These are phyloP conservation scores for Hydra vulgaris DNA, from an alignment of 30 jellyfish, hydroid and myxozoan genomes.

Conservation along the genomic window DNA sequence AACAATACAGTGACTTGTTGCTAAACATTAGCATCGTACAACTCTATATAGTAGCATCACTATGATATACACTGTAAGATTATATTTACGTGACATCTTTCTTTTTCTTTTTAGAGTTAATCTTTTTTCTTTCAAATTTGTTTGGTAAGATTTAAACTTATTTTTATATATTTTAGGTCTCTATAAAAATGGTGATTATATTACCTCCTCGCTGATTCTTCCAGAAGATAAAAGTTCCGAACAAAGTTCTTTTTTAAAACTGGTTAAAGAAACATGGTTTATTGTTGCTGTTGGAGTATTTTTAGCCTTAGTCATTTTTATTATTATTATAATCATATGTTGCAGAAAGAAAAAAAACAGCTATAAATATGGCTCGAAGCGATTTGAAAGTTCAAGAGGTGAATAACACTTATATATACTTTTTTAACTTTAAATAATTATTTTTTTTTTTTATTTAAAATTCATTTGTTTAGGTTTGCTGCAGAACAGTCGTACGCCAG, in stretches of 20 bases:
- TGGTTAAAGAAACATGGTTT: slow-evolving; percentile 82
- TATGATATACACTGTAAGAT: too few relatives aligned
- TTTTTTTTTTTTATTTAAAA: not conserved
- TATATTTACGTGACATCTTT: too few relatives aligned
- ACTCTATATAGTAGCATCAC: too few relatives aligned
- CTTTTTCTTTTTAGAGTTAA: not conserved
- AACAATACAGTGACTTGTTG: too few relatives aligned
- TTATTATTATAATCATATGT: slow-evolving; percentile 47
- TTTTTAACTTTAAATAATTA: not conserved
- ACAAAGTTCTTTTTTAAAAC: slow-evolving; percentile 27
- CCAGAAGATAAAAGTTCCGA: slow-evolving; percentile 3
- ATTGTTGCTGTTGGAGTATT: slow-evolving; percentile 81
- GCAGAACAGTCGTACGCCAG: slow-evolving; percentile 47
- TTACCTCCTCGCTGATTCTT: not conserved
- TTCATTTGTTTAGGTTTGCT: slow-evolving; percentile 43
- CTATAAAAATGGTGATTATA: not conserved
- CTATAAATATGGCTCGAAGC: slow-evolving; percentile 27
- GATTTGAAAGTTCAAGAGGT: slow-evolving; percentile 63
- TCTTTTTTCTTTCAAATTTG: not conserved
- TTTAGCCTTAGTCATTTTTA: slow-evolving; percentile 37
- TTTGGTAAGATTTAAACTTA: not conserved
- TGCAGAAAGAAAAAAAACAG: slow-evolving; percentile 46
- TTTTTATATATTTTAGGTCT: not conserved
- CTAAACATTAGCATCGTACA: too few relatives aligned
- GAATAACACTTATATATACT: not conserved